Evolutionary conservation across 2,797 vertebrate species (phyloP), one percentile per base, ranked within the genome.

Genomic region (Pseudotriccus pelzelni): DNA sequence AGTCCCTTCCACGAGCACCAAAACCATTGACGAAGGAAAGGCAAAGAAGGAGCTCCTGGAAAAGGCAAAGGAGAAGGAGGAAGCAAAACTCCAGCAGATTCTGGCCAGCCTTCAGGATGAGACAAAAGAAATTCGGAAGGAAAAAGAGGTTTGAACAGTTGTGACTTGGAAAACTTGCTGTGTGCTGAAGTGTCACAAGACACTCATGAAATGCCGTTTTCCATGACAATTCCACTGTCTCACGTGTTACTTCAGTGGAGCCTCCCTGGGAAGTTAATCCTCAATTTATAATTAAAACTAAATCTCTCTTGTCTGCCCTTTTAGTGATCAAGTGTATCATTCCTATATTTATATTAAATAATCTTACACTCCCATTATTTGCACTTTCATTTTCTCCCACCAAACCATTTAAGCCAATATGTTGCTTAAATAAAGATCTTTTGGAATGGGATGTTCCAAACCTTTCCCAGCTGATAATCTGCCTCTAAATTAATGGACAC

Each of bases 51-150:
- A 98, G 73, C 93, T 96, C 85, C 97, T 99, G 92, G 99, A 99
- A 94, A 98, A 98, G 94, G 94, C 98, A 90, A 99, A 98, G 96
- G 98, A 97, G 27, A 97, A 98, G 92, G 98, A 99, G 94, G 99
- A 99, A 94, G 96, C 97, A 85, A 99, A 98, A 74, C 97, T 99
- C 30, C 98, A 98, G 84, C 94, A 98, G 82, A 98, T 99, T 93
- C 98, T 99, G 98, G 98, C 98, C 97, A 98, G 97, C 93, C 98
- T 99, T 66, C 99, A 99, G 96, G 97, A 98, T 84, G 99, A 99
- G 98, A 99, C 99, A 32, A 98, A 97, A 32, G 99, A 97, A 12
- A 97, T 99, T 75, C 99, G 99, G 94, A 97, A 98, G 80, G 99
- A 99, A 84, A 99, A 99, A 97, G 98, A 99, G 98, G 99, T 99